A percentile compares a stretch with the other conserved stretches of the same genome.
Conservation (phyloP, 2,797 vertebrate genomes). For the Malacoraja senta region DNA sequence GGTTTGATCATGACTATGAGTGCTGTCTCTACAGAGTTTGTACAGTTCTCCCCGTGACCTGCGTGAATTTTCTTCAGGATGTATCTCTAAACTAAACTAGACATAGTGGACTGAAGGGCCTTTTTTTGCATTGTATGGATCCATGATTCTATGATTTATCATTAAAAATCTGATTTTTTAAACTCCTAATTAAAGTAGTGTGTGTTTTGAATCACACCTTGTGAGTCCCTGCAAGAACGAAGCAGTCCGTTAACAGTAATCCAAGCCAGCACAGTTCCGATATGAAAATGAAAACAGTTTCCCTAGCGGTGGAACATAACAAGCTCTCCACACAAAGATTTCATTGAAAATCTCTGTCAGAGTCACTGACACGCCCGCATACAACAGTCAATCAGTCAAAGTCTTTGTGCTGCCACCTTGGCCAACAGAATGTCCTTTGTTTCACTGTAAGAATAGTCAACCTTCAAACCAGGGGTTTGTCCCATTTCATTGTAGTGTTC, state of each 20-base stretch:
- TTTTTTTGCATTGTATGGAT: too few relatives aligned
- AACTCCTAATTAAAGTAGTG: neutral
- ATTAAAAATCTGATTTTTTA: neutral
- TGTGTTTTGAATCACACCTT: neutral
- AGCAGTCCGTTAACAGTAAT: neutral
- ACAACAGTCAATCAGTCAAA: constrained; percentile 56
- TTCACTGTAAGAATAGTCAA: constrained; percentile 42
- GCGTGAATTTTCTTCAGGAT: too few relatives aligned
- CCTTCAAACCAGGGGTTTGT: constrained; percentile 32
- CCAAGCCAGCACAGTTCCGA: neutral
- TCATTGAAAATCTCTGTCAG: constrained; percentile 49
- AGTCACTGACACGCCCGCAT: constrained; percentile 42
- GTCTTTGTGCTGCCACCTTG: constrained; percentile 16
- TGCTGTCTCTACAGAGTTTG: too few relatives aligned
- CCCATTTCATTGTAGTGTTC: neutral
- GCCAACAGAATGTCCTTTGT: constrained; percentile 47
- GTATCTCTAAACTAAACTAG: too few relatives aligned
- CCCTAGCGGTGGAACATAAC: constrained; percentile 47
- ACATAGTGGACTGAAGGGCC: too few relatives aligned
- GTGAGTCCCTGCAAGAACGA: neutral
- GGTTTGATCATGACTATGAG: too few relatives aligned
- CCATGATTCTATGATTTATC: too few relatives aligned
- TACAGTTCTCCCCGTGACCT: too few relatives aligned
- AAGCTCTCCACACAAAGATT: constrained; percentile 53
- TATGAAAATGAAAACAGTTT: constrained; percentile 32